phyloP scores from a whole-genome alignment of 2,113 vertebrate species.

The Neolamprologus modestus region DNA sequence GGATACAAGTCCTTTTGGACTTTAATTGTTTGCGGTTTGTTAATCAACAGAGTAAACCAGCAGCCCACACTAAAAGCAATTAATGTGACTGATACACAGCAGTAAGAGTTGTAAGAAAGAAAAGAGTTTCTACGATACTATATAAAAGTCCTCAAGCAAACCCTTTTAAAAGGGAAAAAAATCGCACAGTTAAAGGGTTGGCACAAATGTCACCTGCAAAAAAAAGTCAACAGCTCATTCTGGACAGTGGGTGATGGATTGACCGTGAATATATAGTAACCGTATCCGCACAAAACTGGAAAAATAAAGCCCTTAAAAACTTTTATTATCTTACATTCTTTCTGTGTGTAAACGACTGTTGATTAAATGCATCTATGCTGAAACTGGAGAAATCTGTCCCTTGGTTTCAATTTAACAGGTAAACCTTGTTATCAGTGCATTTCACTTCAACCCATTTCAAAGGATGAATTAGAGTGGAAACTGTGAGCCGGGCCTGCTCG shows the following conservation, averaged over 20 bases:
- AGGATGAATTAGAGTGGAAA: not conserved
- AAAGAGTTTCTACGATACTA: accelerated
- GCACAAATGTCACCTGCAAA: not conserved
- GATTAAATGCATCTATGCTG: not conserved
- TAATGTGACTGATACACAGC: not conserved
- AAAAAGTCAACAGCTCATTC: not conserved
- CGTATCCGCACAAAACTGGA: accelerated
- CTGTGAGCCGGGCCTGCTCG: not conserved
- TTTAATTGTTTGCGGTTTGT: not conserved
- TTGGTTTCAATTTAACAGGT: not conserved
- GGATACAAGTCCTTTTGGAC: not conserved
- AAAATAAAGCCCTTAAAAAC: not conserved
- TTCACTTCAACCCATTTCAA: not conserved
- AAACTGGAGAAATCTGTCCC: not conserved
- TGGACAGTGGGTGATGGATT: not conserved
- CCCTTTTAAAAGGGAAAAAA: not conserved
- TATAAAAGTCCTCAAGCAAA: not conserved
- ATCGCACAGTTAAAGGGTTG: not conserved
- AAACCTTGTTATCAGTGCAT: not conserved
- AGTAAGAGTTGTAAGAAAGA: not conserved
- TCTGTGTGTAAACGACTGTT: not conserved
- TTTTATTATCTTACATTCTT: not conserved
- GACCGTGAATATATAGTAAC: not conserved
- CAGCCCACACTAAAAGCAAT: not conserved
- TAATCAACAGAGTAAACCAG: not conserved